These are phyloP conservation scores for Helobdella robusta DNA, from an alignment of 2,888 invertebrate genomes.

Conservation along the genomic window DNA sequence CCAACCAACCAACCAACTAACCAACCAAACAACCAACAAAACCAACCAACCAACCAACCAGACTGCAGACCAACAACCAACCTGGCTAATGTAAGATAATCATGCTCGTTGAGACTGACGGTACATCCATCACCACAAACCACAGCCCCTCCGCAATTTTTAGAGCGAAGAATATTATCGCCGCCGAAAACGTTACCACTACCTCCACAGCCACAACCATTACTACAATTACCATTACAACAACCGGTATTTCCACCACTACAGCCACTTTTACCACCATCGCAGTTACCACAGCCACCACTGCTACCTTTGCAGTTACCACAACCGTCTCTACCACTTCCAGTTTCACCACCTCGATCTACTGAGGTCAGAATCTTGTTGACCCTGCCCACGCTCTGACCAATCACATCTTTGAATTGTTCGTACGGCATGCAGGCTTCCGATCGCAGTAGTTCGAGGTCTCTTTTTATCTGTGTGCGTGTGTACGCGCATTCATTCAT, in stretches of 20 bases:
- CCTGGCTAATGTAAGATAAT: slow-evolving; percentile 3
- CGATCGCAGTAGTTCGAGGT: too few relatives aligned
- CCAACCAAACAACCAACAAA: too few relatives aligned
- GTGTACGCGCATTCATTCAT: too few relatives aligned
- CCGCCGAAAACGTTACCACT: background rate
- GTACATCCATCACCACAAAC: background rate
- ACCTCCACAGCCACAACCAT: background rate
- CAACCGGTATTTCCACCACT: background rate
- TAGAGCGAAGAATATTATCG: background rate
- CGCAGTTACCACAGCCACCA: too few relatives aligned
- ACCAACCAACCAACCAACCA: too few relatives aligned
- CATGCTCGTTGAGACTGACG: slow-evolving; percentile 6
- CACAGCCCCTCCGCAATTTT: background rate
- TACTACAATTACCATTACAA: background rate
- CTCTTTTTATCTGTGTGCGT: too few relatives aligned
- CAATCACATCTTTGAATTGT: slow-evolving; percentile 4
- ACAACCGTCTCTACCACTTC: too few relatives aligned
- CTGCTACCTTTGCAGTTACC: too few relatives aligned
- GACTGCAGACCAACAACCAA: background rate
- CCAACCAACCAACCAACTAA: too few relatives aligned
- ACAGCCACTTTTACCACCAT: too few relatives aligned
- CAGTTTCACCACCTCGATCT: background rate
- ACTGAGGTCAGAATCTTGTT: background rate
- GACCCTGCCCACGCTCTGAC: background rate
- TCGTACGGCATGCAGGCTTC: slow-evolving; percentile 18